Percentiles rank a stretch among this genome's conserved stretches.
Conservation (phyloP, 2,113 vertebrate species). For the Carettochelys insculpta region DNA sequence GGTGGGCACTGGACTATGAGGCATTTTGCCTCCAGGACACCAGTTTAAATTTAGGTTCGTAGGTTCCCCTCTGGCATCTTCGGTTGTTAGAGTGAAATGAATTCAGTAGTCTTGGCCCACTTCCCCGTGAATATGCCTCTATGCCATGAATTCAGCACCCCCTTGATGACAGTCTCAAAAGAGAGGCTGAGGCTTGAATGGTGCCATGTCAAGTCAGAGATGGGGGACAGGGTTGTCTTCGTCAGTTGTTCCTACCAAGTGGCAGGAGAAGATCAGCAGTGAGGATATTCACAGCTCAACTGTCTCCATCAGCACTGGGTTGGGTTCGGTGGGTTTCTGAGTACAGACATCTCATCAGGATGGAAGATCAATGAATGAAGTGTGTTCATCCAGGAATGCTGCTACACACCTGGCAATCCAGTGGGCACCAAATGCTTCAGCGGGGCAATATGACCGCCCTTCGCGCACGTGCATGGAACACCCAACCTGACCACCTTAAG, state of each 20-base stretch:
- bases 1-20: not conserved
- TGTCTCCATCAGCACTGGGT: not conserved
- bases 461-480: no score
- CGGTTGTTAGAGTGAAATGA: not conserved
- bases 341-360: not conserved
- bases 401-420: no score
- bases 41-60: not conserved
- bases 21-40: not conserved
- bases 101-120: not conserved
- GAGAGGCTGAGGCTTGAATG: not conserved
- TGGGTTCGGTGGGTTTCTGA: not conserved
- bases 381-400: not conserved
- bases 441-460: no score
- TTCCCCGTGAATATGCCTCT: not conserved
- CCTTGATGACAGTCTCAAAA: not conserved
- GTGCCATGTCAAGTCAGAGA: accelerated
- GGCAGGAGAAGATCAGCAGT: not conserved
- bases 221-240: not conserved
- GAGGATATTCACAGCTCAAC: not conserved
- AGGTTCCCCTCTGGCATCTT: not conserved
- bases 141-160: not conserved
- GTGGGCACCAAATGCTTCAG: no score
- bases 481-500: no score
- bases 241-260: not conserved
- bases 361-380: not conserved